These are phyloP conservation scores for Odontocolon sp. DNA, from an alignment of 2,888 invertebrate species.

Conservation along the genomic window DNA sequence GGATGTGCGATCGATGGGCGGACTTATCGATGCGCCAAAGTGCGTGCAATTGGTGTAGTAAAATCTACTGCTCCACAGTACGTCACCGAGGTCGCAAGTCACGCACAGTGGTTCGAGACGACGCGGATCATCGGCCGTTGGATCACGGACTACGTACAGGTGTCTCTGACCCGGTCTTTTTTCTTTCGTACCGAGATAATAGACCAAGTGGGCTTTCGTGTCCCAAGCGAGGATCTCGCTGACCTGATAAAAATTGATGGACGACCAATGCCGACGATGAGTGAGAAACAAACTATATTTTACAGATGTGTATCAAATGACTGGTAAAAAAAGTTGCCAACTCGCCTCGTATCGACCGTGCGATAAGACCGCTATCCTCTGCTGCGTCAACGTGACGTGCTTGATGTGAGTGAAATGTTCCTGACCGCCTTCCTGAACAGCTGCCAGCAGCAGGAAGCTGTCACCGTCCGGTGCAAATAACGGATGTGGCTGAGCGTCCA, in stretches of 20 bases:
- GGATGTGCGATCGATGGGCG: slow-evolving; percentile 64
- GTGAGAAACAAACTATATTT: background rate
- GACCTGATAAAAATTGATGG: slow-evolving; percentile 70
- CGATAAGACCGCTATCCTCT: slow-evolving; percentile 91
- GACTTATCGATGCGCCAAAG: slow-evolving; percentile 89
- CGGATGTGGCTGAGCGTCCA: slow-evolving; percentile 92
- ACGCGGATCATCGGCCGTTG: slow-evolving; percentile 86
- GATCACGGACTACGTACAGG: slow-evolving; percentile 92
- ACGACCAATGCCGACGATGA: no score
- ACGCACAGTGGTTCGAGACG: slow-evolving; percentile 91
- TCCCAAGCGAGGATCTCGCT: slow-evolving; percentile 92
- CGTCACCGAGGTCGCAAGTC: slow-evolving; percentile 90
- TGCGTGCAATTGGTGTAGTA: slow-evolving; percentile 94
- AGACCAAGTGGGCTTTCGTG: slow-evolving; percentile 90
- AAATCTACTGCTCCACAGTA: slow-evolving; percentile 87
- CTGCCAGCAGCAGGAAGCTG: slow-evolving; percentile 90
- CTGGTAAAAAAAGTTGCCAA: background rate
- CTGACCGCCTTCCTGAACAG: slow-evolving; percentile 91
- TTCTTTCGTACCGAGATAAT: slow-evolving; percentile 89
- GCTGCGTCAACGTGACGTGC: slow-evolving; percentile 90
- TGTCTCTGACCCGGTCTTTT: slow-evolving; percentile 93
- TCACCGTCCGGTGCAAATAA: slow-evolving; percentile 92
- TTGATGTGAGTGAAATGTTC: slow-evolving; percentile 95
- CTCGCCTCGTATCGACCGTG: slow-evolving; percentile 93
- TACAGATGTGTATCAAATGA: slow-evolving; percentile 11